These are phyloP conservation scores for Nicator chloris DNA, from an alignment of 2,113 vertebrate species.

Conservation along the genomic window DNA sequence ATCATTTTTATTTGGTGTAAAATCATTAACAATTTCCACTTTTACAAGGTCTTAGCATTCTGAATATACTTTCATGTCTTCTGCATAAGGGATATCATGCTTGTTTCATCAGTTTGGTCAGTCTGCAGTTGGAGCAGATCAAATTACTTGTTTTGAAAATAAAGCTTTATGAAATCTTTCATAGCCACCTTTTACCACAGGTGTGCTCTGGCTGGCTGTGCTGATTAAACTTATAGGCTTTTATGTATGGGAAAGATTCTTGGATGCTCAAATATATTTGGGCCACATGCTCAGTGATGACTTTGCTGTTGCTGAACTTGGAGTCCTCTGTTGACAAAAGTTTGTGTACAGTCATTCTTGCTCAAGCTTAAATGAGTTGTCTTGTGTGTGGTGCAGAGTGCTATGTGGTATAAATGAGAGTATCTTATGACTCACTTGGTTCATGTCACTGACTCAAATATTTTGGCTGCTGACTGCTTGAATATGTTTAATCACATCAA, in stretches of 20 bases:
- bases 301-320: background rate
- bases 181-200: fast-evolving
- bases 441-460: background rate
- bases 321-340: background rate
- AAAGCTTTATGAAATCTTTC: background rate
- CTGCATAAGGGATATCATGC: fast-evolving
- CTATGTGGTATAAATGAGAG: background rate
- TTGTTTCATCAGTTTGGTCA: background rate
- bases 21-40: background rate
- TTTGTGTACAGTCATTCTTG: background rate
- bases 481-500: background rate
- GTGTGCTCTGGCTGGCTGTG: background rate
- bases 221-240: background rate
- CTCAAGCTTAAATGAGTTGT: background rate
- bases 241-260: background rate
- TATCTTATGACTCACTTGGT: background rate
- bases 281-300: background rate
- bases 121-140: background rate
- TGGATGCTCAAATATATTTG: background rate
- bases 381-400: background rate
- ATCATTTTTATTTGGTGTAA: background rate
- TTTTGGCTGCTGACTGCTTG: background rate
- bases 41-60: background rate
- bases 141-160: background rate
- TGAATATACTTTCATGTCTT: background rate